These are phyloP conservation scores for Poecilobothrus nobilitatus DNA, from an alignment of 2,888 invertebrate species.

Conservation along the genomic window DNA sequence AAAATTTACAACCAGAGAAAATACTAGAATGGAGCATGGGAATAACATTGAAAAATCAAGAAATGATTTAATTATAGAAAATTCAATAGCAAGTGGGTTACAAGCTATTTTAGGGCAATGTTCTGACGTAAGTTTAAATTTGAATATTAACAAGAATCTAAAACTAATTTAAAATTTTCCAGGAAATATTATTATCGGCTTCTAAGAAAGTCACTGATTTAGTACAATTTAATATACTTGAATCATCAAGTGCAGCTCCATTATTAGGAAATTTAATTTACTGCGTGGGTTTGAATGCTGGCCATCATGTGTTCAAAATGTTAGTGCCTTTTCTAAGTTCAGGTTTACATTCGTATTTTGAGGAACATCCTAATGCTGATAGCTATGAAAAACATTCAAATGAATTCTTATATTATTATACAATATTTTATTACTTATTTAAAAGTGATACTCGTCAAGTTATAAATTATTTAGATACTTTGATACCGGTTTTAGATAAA, in stretches of 20 bases:
- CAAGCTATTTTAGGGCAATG: conserved; percentile 62
- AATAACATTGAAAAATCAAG: conserved; percentile 55
- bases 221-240: conserved; percentile 65
- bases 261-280: conserved; percentile 66
- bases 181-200: conserved; percentile 53
- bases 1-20: conserved; percentile 61
- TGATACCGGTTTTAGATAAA: conserved; percentile 60
- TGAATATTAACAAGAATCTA: too few species aligned
- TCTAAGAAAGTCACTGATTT: conserved; percentile 67
- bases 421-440: conserved; percentile 62
- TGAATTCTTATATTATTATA: conserved; percentile 67
- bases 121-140: conserved; percentile 50
- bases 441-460: conserved; percentile 57
- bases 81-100: conserved; percentile 59
- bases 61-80: conserved; percentile 63
- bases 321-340: conserved; percentile 66
- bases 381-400: conserved; percentile 71
- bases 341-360: conserved; percentile 52
- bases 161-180: conserved; percentile 20
- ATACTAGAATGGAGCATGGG: conserved; percentile 56
- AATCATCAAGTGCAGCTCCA: conserved; percentile 74
- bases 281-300: conserved; percentile 56
- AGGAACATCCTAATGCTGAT: conserved; percentile 55
- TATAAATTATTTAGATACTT: conserved; percentile 53
- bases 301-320: conserved; percentile 59